phyloP scores from a whole-genome alignment of 1,140 invertebrate genomes.

The Drosophila dunni region DNA sequence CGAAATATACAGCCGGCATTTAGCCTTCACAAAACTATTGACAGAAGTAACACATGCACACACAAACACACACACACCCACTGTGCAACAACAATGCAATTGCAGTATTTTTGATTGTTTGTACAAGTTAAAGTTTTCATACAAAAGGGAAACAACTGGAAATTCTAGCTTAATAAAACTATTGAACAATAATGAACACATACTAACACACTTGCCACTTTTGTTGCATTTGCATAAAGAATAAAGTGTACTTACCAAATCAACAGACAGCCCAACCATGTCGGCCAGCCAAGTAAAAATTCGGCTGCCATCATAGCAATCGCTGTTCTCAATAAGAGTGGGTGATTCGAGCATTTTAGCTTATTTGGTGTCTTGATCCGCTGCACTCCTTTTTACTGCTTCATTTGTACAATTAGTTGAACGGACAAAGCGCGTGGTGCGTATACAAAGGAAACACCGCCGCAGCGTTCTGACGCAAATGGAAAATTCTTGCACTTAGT shows the following conservation, averaged over 20 bases:
- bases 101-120: neutral
- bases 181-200: neutral
- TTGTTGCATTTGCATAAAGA: neutral
- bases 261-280: constrained; percentile 86
- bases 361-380: constrained; percentile 16
- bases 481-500: constrained; percentile 46
- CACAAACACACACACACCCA: neutral
- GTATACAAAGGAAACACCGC: constrained; percentile 32
- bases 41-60: constrained; percentile 4
- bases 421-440: constrained; percentile 36
- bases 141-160: neutral
- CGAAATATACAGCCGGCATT: constrained; percentile 42
- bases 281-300: constrained; percentile 87
- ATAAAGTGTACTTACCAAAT: constrained; percentile 86
- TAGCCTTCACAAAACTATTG: constrained; percentile 39
- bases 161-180: constrained; percentile 1
- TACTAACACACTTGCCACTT: neutral
- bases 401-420: constrained; percentile 53
- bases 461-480: constrained; percentile 4
- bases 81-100: neutral
- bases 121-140: constrained; percentile 5
- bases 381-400: constrained; percentile 44
- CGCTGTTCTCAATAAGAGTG: constrained; percentile 69
- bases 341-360: constrained; percentile 78
- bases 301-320: constrained; percentile 86